A percentile compares a stretch with the other conserved stretches of the same genome.
Conservation (phyloP, 2,113 vertebrate species). For the Alaudala cheleensis region DNA sequence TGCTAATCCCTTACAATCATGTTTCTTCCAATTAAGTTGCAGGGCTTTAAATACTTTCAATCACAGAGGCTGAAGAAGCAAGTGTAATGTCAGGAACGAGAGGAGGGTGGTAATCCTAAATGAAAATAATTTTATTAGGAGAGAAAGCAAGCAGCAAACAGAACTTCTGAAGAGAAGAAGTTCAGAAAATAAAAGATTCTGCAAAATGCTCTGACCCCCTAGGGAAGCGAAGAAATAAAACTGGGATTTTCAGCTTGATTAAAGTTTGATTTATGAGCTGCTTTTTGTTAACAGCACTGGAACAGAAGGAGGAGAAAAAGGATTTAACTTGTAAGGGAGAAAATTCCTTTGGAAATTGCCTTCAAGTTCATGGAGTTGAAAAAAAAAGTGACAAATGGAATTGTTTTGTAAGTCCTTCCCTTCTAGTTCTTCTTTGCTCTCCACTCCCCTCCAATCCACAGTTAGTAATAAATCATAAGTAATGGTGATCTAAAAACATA, state of each 20-base stretch:
- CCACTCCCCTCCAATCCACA: not conserved
- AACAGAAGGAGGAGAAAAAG: constrained; percentile 52
- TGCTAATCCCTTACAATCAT: constrained; percentile 84
- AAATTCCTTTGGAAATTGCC: constrained; percentile 64
- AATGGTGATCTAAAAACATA: not conserved
- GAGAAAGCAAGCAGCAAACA: constrained; percentile 37
- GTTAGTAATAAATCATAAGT: not conserved
- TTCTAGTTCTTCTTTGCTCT: not conserved
- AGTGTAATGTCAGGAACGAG: constrained; percentile 11
- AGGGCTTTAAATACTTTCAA: constrained; percentile 69
- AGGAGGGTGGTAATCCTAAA: constrained; percentile 60
- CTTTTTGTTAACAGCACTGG: constrained; percentile 54
- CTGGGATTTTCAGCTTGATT: constrained; percentile 66
- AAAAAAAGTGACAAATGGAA: constrained; percentile 9
- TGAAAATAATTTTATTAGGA: constrained; percentile 69
- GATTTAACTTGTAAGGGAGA: constrained; percentile 63
- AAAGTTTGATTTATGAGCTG: constrained; percentile 64
- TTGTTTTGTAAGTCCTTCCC: not conserved
- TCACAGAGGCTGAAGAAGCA: constrained; percentile 47
- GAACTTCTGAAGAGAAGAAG: constrained; percentile 47
- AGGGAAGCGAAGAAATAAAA: constrained; percentile 41
- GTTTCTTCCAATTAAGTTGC: constrained; percentile 71
- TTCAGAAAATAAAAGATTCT: constrained; percentile 68
- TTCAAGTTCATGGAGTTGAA: constrained; percentile 36
- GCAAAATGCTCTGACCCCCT: constrained; percentile 42